Evolutionary conservation across 2,888 invertebrate genomes (phyloP).

Genomic region (Drosophila fungiperda): DNA sequence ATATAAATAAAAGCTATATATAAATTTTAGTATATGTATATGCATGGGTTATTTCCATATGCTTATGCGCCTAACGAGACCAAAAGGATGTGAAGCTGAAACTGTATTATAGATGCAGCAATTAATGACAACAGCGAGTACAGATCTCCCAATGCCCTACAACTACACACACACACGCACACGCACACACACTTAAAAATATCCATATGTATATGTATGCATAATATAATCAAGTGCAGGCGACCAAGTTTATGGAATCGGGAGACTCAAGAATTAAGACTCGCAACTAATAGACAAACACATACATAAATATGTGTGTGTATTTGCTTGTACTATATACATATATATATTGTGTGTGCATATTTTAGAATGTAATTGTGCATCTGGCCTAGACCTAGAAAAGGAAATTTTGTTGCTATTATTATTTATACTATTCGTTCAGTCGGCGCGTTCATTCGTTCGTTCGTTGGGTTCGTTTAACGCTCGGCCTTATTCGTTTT

Average conservation of each 20-base stretch:
- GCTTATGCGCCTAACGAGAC: constrained; percentile 29
- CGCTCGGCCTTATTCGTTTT: constrained; percentile 11
- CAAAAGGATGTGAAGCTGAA: constrained; percentile 24
- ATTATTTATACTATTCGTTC: constrained; percentile 67
- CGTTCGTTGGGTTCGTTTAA: constrained; percentile 23
- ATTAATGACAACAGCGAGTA: constrained; percentile 13
- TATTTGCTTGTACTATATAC: neutral
- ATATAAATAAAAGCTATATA: constrained; percentile 2
- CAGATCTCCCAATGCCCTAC: constrained; percentile 4
- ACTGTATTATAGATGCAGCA: constrained; percentile 19
- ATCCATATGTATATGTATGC: neutral
- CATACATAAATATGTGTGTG: constrained; percentile 7
- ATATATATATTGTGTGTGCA: constrained; percentile 59
- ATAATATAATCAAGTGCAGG: constrained; percentile 45
- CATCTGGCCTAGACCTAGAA: constrained; percentile 85
- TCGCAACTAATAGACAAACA: constrained; percentile 37
- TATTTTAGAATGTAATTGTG: constrained; percentile 84
- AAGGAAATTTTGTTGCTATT: constrained; percentile 84
- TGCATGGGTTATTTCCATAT: constrained; percentile 22
- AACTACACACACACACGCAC: constrained; percentile 3
- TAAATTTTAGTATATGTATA: neutral
- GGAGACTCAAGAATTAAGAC: constrained; percentile 37
- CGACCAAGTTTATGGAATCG: constrained; percentile 50
- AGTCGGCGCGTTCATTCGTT: constrained; percentile 28
- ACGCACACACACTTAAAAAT: neutral